A percentile compares a stretch with the other conserved stretches of the same genome.
Evolutionary conservation across 2,888 invertebrate genomes (phyloP).

Genomic region (Agrotis clavis): DNA sequence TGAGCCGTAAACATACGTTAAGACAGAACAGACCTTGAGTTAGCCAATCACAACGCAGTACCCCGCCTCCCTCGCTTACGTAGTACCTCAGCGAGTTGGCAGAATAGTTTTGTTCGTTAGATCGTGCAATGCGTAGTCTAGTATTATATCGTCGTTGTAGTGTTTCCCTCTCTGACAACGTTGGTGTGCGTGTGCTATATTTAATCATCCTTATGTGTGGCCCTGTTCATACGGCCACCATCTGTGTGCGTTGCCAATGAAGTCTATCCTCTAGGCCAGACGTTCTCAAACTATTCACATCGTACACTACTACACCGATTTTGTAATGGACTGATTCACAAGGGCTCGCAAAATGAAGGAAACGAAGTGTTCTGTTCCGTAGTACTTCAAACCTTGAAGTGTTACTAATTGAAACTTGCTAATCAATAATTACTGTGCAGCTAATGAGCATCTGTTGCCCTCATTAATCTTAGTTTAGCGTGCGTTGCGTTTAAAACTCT

Average conservation of each 20-base stretch:
- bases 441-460: constrained; percentile 75
- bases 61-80: no score
- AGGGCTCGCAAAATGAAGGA: constrained; percentile 48
- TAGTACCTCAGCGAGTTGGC: no score
- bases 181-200: constrained; percentile 87
- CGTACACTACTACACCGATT: constrained; percentile 12
- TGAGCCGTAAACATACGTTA: no score
- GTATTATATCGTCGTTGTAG: no score
- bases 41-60: no score
- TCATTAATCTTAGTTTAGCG: constrained; percentile 65
- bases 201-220: constrained; percentile 85
- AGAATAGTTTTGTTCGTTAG: no score
- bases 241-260: constrained; percentile 89
- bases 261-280: constrained; percentile 83
- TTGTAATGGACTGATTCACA: constrained; percentile 41
- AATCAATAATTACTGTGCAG: constrained; percentile 72
- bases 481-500: constrained; percentile 52
- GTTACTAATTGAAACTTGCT: constrained; percentile 70
- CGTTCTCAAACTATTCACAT: constrained; percentile 79
- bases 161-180: constrained; percentile 75
- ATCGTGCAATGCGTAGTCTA: no score
- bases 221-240: constrained; percentile 82
- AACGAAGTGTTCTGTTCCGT: constrained; percentile 56
- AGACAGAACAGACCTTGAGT: no score
- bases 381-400: constrained; percentile 70